phyloP scores from a whole-genome alignment of 2,888 invertebrate genomes.

The Apantesis nais region DNA sequence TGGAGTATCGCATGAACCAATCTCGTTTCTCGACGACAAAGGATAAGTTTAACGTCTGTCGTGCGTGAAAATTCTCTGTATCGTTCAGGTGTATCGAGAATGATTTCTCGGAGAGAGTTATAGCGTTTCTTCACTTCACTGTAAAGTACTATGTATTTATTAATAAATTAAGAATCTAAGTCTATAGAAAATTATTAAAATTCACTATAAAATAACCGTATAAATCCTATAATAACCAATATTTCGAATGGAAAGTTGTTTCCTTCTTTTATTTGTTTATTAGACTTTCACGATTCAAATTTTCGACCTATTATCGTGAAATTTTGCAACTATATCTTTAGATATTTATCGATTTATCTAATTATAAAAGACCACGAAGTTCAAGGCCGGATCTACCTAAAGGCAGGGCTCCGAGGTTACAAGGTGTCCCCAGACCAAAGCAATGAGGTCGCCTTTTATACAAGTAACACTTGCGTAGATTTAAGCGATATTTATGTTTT shows the following conservation, averaged over 20 bases:
- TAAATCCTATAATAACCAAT: neutral
- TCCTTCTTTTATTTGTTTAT: too few species aligned
- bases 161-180: neutral
- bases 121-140: neutral
- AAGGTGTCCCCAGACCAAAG: too few species aligned
- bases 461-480: too few species aligned
- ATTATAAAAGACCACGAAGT: neutral
- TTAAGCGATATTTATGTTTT: too few species aligned
- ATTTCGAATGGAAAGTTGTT: too few species aligned
- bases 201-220: neutral
- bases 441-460: too few species aligned
- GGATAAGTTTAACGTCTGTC: conserved; percentile 62
- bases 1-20: conserved; percentile 45
- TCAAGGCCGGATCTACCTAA: neutral
- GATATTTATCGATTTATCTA: neutral
- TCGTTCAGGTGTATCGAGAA: conserved; percentile 7
- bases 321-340: neutral
- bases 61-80: conserved; percentile 57
- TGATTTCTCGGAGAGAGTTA: neutral
- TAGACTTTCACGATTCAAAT: neutral
- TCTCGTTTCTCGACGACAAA: conserved; percentile 56
- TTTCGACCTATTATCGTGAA: neutral
- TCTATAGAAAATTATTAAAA: neutral
- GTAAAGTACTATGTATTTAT: neutral
- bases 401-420: too few species aligned